Base-by-base conservation (phyloP, 2,797 vertebrate genomes). In the Oreochromis mossambicus region DNA sequence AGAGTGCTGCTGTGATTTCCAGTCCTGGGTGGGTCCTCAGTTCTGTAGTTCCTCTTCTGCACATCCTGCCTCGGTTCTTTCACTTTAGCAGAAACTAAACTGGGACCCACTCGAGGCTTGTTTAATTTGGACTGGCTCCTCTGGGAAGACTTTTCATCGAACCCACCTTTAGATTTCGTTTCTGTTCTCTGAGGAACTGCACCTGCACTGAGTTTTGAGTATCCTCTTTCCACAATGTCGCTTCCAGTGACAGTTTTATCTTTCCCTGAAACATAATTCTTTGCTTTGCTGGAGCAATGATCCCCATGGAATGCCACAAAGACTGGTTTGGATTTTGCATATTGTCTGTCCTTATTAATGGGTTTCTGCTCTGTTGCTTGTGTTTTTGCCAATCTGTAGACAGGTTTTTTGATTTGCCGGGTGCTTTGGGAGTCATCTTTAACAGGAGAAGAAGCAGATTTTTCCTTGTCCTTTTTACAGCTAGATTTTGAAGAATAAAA, bases 371-470 rank as follows among this genome's bases (percentile, higher is more conserved):
- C 81, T 80, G 83, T 58, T 66, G 55, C 21, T 17, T 78, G 34
- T 9, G 77, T 52, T 87, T 88, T 81, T 77, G 46, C 2, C 76
- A 48, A 61, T 66, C 63, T 94, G 85, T 91, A 93, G 21, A 87
- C 73, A 36, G 94, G 81, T 19, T 90, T 93, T 92, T 93, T 95
- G 52, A 91, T 81, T 5, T 76, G 78, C 29, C 77, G 92, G 10
- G 15, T 43, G 51, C 82, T 88, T 54, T 80, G 80, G 52, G 81
- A 78, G 50, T 36, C 84, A 43, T 92, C 80, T 58, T 89, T 82
- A 48, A 48, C 9, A 1, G 81, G 9, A 54, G 77, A 41, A 34
- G 50, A 55, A 56, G 29, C 24, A 1, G 11, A 13, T 3, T 41
- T 81, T 52, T 80, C 63, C 8, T 24, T 21, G 48, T 89, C 82